Evolutionary conservation across 2,113 vertebrate genomes (phyloP).

Genomic region (Mastomys coucha): DNA sequence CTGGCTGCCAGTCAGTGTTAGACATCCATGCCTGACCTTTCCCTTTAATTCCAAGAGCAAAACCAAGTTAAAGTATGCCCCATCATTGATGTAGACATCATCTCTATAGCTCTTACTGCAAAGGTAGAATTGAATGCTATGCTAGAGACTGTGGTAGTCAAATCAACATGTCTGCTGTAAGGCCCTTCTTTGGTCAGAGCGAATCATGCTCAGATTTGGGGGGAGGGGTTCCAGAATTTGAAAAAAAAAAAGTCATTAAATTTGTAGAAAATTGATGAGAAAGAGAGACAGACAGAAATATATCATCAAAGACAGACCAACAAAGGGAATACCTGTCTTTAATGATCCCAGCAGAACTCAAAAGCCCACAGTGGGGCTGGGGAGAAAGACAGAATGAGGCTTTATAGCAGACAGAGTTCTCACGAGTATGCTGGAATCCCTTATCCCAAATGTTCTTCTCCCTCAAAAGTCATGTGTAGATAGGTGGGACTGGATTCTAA

Average conservation of each 20-base stretch:
- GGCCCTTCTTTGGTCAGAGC: not conserved
- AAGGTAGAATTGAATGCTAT: not conserved
- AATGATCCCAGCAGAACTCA: not conserved
- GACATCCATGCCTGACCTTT: not conserved
- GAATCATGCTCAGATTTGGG: not conserved
- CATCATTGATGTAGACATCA: accelerated
- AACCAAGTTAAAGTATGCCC: not conserved
- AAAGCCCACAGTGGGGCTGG: not conserved
- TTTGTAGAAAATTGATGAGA: too few relatives aligned
- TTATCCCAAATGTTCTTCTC: not conserved
- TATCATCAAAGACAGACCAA: not conserved
- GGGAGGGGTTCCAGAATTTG: not conserved
- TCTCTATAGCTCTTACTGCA: not conserved
- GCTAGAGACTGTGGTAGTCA: not conserved
- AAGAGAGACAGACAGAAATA: not conserved
- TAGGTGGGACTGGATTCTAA: not conserved
- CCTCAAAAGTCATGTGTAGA: too few relatives aligned
- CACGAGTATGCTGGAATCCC: accelerated
- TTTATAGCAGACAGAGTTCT: not conserved
- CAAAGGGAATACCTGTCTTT: not conserved
- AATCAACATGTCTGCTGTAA: not conserved
- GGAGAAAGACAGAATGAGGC: accelerated
- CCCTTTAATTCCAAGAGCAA: not conserved
- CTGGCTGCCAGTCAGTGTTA: accelerated
- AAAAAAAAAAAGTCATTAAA: not conserved